These are phyloP conservation scores for Silurus meridionalis DNA, from an alignment of 2,113 vertebrate species.

Conservation along the genomic window DNA sequence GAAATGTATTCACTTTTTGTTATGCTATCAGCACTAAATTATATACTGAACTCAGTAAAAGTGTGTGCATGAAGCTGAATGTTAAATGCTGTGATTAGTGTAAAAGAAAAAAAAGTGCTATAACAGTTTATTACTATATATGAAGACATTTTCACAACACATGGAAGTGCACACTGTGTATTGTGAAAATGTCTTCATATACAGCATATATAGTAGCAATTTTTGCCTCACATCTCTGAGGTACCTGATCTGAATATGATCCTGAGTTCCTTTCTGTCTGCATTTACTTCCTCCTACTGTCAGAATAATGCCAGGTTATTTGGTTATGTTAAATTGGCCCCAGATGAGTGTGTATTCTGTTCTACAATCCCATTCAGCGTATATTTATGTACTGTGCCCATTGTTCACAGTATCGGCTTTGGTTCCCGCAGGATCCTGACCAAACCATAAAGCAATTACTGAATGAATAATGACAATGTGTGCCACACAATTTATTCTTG, in stretches of 20 bases:
- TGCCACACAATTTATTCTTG: neutral
- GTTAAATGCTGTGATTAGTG: neutral
- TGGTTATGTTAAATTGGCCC: neutral
- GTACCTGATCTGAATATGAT: neutral
- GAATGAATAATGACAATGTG: neutral
- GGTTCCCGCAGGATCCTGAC: too few species aligned
- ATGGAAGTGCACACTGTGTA: too few species aligned
- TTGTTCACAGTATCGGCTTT: too few species aligned
- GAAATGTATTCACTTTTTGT: neutral
- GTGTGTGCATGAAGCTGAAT: neutral
- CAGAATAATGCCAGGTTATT: neutral
- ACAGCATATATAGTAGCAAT: neutral
- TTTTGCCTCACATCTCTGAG: neutral
- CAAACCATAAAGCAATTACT: too few species aligned
- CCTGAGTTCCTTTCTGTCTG: neutral
- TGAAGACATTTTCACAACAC: neutral
- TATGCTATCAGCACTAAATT: neutral
- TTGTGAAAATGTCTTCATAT: too few species aligned
- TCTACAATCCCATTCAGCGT: too few species aligned
- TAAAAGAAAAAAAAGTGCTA: neutral
- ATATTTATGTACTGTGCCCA: too few species aligned
- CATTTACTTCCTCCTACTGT: neutral
- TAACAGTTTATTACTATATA: neutral
- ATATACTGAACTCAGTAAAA: neutral
- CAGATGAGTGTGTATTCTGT: neutral